phyloP scores from a whole-genome alignment of 2,797 vertebrate genomes.

The Meda fulgida region DNA sequence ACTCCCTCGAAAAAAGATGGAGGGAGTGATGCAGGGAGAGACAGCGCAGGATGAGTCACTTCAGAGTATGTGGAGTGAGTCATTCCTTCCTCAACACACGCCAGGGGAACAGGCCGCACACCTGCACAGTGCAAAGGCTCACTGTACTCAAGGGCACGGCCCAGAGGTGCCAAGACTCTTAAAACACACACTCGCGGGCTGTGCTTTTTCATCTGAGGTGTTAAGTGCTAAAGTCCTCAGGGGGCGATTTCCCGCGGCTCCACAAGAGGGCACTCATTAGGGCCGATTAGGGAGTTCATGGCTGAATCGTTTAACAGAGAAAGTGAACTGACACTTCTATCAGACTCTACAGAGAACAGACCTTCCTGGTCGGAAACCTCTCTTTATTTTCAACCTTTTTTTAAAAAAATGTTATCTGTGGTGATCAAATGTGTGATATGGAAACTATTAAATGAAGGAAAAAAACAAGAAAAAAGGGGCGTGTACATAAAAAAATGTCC shows the following conservation, averaged over 20 bases:
- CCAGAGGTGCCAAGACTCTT: conserved; percentile 52
- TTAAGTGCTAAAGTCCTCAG: conserved; percentile 36
- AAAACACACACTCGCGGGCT: conserved; percentile 41
- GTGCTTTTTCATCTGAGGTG: conserved; percentile 35
- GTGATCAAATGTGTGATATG: conserved; percentile 68
- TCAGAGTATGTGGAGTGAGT: conserved; percentile 75
- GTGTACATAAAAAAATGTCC: conserved; percentile 71
- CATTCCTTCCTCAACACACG: conserved; percentile 75
- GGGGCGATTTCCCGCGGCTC: not conserved
- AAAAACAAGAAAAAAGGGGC: conserved; percentile 62
- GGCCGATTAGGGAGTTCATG: not conserved
- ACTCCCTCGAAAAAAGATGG: conserved; percentile 44
- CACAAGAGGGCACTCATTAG: conserved; percentile 53
- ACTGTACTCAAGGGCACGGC: conserved; percentile 68
- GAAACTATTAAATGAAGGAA: conserved; percentile 70
- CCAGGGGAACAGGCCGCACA: conserved; percentile 75
- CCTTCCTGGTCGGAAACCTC: conserved; percentile 42
- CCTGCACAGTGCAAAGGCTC: conserved; percentile 71
- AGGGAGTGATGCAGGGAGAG: conserved; percentile 61
- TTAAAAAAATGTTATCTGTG: conserved; percentile 41
- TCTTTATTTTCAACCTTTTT: conserved; percentile 15
- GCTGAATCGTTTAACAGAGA: not conserved
- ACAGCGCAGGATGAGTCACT: conserved; percentile 74
- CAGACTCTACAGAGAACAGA: conserved; percentile 48
- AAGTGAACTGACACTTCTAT: conserved; percentile 11